phyloP scores from a whole-genome alignment of 2,113 vertebrate genomes.

The Semicossyphus pulcher region DNA sequence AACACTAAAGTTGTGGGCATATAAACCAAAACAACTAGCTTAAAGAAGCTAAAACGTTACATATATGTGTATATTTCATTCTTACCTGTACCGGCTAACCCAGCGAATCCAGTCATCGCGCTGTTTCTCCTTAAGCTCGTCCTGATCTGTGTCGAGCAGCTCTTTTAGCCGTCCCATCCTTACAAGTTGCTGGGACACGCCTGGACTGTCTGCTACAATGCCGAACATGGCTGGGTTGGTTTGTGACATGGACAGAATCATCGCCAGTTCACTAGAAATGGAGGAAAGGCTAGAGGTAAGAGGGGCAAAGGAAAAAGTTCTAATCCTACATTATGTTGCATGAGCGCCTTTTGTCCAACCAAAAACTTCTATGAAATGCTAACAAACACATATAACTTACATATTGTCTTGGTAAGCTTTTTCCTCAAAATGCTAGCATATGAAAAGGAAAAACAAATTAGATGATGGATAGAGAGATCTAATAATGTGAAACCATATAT shows the following conservation, averaged over 20 bases:
- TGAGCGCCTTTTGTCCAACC: too few species aligned
- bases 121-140: constrained; percentile 82
- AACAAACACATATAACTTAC: constrained; percentile 33
- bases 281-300: not conserved
- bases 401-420: constrained; percentile 63
- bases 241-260: constrained; percentile 91
- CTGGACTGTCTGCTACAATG: constrained; percentile 83
- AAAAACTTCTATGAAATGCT: not conserved
- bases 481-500: not conserved
- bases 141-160: constrained; percentile 81
- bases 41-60: not conserved
- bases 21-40: not conserved
- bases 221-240: constrained; percentile 88
- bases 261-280: constrained; percentile 87
- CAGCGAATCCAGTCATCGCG: constrained; percentile 84
- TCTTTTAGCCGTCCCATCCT: constrained; percentile 82
- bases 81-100: constrained; percentile 87
- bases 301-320: not conserved
- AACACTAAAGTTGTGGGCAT: too few species aligned
- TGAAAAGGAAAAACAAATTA: constrained; percentile 26
- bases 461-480: not conserved
- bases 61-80: too few species aligned
- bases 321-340: too few species aligned
- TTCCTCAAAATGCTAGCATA: constrained; percentile 55
- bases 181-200: constrained; percentile 85